Conservation (phyloP, 1,140 invertebrate species). For the Sipha flava region DNA sequence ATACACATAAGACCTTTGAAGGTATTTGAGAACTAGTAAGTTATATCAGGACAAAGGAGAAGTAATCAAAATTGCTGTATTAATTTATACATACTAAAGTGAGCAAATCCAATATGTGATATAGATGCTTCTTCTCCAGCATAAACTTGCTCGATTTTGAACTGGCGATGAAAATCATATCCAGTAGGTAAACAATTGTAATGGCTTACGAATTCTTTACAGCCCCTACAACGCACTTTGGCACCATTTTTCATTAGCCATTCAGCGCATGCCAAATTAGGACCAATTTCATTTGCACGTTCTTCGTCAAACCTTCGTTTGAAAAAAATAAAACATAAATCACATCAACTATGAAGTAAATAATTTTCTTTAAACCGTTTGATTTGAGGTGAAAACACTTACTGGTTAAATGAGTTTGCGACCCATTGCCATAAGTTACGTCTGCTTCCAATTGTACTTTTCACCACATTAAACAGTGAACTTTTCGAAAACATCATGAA, state of each 20-base stretch:
- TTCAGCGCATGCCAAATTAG: conserved; percentile 81
- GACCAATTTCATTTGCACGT: conserved; percentile 63
- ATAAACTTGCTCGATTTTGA: conserved; percentile 62
- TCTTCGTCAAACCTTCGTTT: conserved; percentile 41
- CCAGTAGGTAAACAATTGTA: conserved; percentile 58
- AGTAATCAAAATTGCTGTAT: no score
- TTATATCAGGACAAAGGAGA: no score
- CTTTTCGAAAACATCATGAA: not conserved
- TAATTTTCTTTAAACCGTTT: not conserved
- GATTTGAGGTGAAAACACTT: not conserved
- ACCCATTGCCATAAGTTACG: conserved; percentile 1
- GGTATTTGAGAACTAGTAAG: no score
- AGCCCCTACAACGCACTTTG: conserved; percentile 56
- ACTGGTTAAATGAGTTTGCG: not conserved
- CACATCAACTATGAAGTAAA: not conserved
- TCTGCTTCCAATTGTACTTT: not conserved
- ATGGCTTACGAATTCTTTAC: conserved; percentile 50
- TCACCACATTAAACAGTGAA: not conserved
- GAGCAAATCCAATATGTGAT: conserved; percentile 65
- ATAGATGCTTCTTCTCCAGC: conserved; percentile 62
- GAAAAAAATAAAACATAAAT: not conserved
- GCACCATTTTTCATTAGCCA: conserved; percentile 80
- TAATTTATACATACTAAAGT: conserved; percentile 56
- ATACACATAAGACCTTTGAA: no score
- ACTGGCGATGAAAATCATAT: conserved; percentile 42